Conservation (phyloP, 1,140 invertebrate species). For the Vanessa atalanta region DNA sequence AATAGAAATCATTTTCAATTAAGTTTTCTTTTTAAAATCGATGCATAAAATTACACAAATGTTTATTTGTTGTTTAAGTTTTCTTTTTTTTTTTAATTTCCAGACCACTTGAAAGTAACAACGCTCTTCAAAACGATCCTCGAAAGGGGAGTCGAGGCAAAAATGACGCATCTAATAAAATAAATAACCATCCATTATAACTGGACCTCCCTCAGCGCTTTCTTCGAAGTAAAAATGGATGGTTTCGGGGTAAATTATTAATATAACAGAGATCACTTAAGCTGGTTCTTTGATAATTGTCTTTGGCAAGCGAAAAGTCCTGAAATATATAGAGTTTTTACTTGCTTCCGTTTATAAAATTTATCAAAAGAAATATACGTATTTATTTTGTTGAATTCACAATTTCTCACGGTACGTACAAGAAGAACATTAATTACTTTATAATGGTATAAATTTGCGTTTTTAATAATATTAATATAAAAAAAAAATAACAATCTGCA, state of each 20-base stretch:
- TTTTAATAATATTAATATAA: no score
- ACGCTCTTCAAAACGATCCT: constrained; percentile 65
- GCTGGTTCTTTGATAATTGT: constrained; percentile 51
- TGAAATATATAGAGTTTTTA: constrained; percentile 22
- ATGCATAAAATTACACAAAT: no score
- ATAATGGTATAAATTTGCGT: no score
- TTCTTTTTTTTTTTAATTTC: constrained; percentile 29
- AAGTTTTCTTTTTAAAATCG: no score
- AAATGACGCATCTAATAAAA: constrained; percentile 75
- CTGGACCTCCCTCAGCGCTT: constrained; percentile 40
- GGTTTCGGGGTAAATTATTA: constrained; percentile 25
- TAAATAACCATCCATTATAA: constrained; percentile 56
- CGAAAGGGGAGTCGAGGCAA: constrained; percentile 66
- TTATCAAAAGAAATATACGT: background rate
- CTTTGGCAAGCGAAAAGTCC: constrained; percentile 45
- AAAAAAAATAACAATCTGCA: no score
- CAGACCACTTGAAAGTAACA: constrained; percentile 58
- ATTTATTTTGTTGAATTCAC: no score
- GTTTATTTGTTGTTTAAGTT: no score
- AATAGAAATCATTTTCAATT: no score
- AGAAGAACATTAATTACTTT: no score
- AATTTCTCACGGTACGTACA: no score
- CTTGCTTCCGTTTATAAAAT: background rate
- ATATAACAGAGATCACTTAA: constrained; percentile 31
- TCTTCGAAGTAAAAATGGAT: constrained; percentile 21